Evolutionary conservation across 2,888 invertebrate genomes (phyloP).

Genomic region (Ectemnius continuus): DNA sequence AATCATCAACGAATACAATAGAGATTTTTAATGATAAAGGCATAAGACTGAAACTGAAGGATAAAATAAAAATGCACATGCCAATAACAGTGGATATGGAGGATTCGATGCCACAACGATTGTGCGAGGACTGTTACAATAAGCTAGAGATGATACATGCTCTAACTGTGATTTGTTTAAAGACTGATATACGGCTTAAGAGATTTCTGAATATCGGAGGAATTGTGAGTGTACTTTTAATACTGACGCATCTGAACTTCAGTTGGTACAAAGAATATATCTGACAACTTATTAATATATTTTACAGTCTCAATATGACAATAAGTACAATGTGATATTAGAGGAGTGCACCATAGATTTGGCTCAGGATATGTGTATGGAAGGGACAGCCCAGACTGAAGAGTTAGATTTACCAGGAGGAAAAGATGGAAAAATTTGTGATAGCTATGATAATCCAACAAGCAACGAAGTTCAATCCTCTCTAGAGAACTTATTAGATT

Average conservation of each 20-base stretch:
- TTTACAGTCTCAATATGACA: conserved; percentile 60
- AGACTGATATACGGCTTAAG: conserved; percentile 64
- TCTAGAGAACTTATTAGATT: conserved; percentile 50
- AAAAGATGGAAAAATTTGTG: conserved; percentile 28
- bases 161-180: conserved; percentile 59
- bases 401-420: conserved; percentile 24
- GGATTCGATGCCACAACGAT: conserved; percentile 63
- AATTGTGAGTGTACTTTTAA: conserved; percentile 50
- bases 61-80: conserved; percentile 68
- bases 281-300: conserved; percentile 7
- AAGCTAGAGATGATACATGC: conserved; percentile 64
- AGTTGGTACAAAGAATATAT: background rate
- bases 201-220: conserved; percentile 60
- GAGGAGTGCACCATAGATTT: conserved; percentile 52
- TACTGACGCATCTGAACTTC: background rate
- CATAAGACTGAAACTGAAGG: conserved; percentile 56
- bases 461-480: conserved; percentile 45
- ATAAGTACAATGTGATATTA: conserved; percentile 55
- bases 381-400: conserved; percentile 24
- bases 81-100: conserved; percentile 60
- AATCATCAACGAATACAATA: conserved; percentile 49
- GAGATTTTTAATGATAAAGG: conserved; percentile 65
- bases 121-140: conserved; percentile 63
- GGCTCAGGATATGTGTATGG: conserved; percentile 48
- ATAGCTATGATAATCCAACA: conserved; percentile 16